phyloP scores from a whole-genome alignment of 2,888 invertebrate species.

The Nomada fucata region DNA sequence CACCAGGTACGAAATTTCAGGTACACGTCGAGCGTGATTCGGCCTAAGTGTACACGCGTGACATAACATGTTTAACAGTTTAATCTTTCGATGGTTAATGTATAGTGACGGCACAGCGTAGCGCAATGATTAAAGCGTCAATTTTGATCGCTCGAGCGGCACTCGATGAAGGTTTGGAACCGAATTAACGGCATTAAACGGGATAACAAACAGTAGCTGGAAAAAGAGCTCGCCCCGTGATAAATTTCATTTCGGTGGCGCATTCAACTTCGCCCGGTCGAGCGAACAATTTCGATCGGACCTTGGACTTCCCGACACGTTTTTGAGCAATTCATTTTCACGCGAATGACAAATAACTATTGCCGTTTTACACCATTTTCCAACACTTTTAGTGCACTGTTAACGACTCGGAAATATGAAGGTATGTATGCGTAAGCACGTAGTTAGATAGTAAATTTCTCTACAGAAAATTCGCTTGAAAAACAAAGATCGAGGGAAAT shows the following conservation, averaged over 20 bases:
- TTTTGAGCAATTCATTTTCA: not conserved
- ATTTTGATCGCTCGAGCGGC: slow-evolving; percentile 53
- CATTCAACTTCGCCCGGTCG: not conserved
- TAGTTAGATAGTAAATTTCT: too few species aligned
- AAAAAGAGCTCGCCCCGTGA: not conserved
- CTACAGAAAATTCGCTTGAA: too few species aligned
- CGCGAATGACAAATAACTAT: not conserved
- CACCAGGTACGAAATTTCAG: not conserved
- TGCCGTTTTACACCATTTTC: not conserved
- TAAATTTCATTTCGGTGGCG: slow-evolving; percentile 7
- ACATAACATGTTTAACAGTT: slow-evolving; percentile 48
- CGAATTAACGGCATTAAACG: slow-evolving; percentile 43
- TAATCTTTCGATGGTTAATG: slow-evolving; percentile 49
- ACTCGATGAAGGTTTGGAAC: slow-evolving; percentile 57
- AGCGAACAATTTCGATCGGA: not conserved
- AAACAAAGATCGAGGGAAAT: not conserved
- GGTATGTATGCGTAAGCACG: not conserved
- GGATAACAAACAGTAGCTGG: slow-evolving; percentile 13
- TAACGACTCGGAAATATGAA: not conserved
- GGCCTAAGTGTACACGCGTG: slow-evolving; percentile 24
- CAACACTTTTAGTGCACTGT: not conserved
- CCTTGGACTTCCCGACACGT: not conserved
- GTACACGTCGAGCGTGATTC: not conserved
- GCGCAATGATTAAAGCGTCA: slow-evolving; percentile 46
- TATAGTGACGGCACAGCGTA: slow-evolving; percentile 34